Conservation (phyloP, 1,140 invertebrate species). For the Heliconius himera region DNA sequence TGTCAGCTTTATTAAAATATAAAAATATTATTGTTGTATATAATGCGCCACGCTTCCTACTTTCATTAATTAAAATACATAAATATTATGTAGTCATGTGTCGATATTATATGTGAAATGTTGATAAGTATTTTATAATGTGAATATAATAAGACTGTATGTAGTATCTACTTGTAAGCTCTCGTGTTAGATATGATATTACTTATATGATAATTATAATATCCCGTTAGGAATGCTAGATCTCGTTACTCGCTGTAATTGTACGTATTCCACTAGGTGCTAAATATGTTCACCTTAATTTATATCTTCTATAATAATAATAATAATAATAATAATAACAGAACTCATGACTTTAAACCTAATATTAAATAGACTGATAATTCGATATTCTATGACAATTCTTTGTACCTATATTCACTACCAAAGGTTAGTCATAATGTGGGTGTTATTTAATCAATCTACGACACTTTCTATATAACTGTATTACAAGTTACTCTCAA, state of each 20-base stretch:
- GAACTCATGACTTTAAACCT: slow-evolving; percentile 43
- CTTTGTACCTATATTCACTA: slow-evolving; percentile 68
- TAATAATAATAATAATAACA: slow-evolving; percentile 34
- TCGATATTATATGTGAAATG: slow-evolving; percentile 40
- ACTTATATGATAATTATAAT: slow-evolving; percentile 50
- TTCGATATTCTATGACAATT: slow-evolving; percentile 50
- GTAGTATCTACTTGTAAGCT: slow-evolving; percentile 46
- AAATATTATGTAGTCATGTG: slow-evolving; percentile 23
- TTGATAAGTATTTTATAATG: slow-evolving; percentile 45
- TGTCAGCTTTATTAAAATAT: slow-evolving; percentile 43
- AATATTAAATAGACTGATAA: slow-evolving; percentile 66
- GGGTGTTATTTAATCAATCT: slow-evolving; percentile 47
- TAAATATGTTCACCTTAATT: slow-evolving; percentile 47
- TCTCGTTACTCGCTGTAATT: slow-evolving; percentile 66
- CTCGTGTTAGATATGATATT: slow-evolving; percentile 28
- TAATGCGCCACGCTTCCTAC: slow-evolving; percentile 37
- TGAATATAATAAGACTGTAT: slow-evolving; percentile 71
- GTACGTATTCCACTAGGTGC: slow-evolving; percentile 48
- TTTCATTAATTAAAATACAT: slow-evolving; percentile 25
- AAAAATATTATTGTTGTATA: slow-evolving; percentile 32
- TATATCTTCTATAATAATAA: slow-evolving; percentile 39
- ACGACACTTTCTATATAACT: slow-evolving; percentile 21
- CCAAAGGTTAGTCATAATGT: slow-evolving; percentile 70
- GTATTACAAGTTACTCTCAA: slow-evolving; percentile 25
- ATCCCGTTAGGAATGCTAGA: slow-evolving; percentile 72